Base-by-base conservation (phyloP, 2,797 vertebrate species). In the Sebastolobus alascanus region DNA sequence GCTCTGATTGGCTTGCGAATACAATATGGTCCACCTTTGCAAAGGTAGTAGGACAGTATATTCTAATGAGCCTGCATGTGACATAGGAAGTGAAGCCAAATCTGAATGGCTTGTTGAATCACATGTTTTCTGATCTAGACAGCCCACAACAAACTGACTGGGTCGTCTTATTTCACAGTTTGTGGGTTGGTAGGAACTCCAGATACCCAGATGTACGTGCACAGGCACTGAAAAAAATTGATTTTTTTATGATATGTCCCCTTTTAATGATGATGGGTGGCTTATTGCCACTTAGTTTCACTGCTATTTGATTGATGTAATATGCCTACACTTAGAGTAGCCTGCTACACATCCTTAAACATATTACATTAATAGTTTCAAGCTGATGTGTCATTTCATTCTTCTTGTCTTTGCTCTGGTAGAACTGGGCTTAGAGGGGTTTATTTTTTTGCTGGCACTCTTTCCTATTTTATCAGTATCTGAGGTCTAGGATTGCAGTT, bases 401-500 rank as follows among this genome's bases (percentile, higher is more conserved):
- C 54, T 22, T 60, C 40, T n/a, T 40, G 27, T 16, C 50, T 61
- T 46, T 75, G n/a, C 18, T 13, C 1, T 20, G 4, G 12, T 50
- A 50, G 46, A 50, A 40, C 7, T 5, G 8, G 12, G 1, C 18
- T 60, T 38, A 59, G 2, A 40, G 8, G 27, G 46, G 8, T 38
- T 38, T 40, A 27, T 20, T n/a, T 68, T 63, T 58, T 64, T 61
- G 52, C 64, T 65, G 52, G 11, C 20, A 29, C 61, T 27, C 31
- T 60, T 73, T 50, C 25, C 10, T 22, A 13, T 79, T 83, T 79
- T 33, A 74, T 56, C 22, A 73, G 16, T 35, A 31, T 35, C 64
- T 58, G 5, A 7, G 50, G 20, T 38, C 55, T 14, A 8, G 10
- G 37, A 79, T 18, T 65, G 18, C 63, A 50, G 22, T 61, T 56